Evolutionary conservation across 2,113 vertebrate genomes (phyloP), one percentile per base, ranked within the genome.

Genomic region (Gila orcuttii): DNA sequence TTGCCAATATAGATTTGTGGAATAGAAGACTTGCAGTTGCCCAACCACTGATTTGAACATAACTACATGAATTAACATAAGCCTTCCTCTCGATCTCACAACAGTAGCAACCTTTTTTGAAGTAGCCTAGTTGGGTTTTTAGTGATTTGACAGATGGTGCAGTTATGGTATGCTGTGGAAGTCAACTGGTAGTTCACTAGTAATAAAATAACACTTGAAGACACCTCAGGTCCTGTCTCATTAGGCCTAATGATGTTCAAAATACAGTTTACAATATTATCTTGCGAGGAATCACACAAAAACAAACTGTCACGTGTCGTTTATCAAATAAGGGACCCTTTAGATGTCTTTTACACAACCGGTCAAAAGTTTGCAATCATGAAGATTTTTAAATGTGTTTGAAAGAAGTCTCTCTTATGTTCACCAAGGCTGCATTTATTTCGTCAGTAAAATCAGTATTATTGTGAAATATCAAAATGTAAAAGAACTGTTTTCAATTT

Each of bases 281-380:
- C 4, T 42, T 25, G 21, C 60, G 77, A 62, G 33, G 23, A 42
- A 45, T 39, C 36, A 39, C 52, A 59, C 52, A 39, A 36, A 57
- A 57, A 77, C 28, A 33, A 31, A 36, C 31, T 78, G 52, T 13
- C 33, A 25, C 42, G n/a, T 80, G 23, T 28, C 59, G 64, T 64
- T 80, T 19, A 77, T 62, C 66, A 42, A 42, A 75, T 19, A 57
- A 85, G 57, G n/a, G 68, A 76, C 66, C 87, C 85, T 90, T 86
- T 62, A 90, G 9, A 86, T 90, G 93, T 93, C 94, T 93, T 94
- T 94, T 89, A 94, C 60, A 64, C 60, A 28, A 64, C 71, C 23
- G 1, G 71, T 47, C 21, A 74, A 45, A 39, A 8, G 71, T 28
- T 47, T 47, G 23, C 6, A 73, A 45, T n/a, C 23, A n/a, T n/a